Evolutionary conservation across 35 echinoderm and acorn worm species (phyloP).

Genomic region (Holothuria glaberrima): DNA sequence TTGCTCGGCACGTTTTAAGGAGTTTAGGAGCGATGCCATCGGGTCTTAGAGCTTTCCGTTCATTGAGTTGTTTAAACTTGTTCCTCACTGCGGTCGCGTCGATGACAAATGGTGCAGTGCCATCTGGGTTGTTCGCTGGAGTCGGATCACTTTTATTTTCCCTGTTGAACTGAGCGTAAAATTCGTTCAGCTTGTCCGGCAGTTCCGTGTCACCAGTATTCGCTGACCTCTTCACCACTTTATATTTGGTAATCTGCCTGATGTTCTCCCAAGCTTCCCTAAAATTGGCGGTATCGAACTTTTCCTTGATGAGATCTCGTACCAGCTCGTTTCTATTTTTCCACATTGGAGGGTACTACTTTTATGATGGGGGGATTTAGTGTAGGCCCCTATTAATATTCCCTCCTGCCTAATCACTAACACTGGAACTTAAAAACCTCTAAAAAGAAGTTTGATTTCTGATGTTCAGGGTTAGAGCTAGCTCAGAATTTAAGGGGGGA

Average conservation of each 20-base stretch:
- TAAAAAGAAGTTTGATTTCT: no score
- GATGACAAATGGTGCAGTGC: background rate
- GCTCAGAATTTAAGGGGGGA: no score
- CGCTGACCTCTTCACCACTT: background rate
- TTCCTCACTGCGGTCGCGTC: background rate
- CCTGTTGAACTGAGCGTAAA: constrained; percentile 2
- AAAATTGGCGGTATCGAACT: constrained; percentile 1
- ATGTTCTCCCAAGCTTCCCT: constrained; percentile 42
- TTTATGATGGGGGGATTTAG: no score
- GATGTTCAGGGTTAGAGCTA: no score
- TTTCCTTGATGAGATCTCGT: background rate
- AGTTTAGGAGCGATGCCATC: constrained; percentile 1
- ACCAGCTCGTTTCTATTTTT: background rate
- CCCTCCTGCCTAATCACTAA: no score
- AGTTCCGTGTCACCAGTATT: no score
- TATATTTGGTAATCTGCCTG: background rate
- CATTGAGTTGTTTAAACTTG: constrained; percentile 40
- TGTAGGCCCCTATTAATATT: no score
- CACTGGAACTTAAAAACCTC: no score
- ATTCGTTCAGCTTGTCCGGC: constrained; percentile 32
- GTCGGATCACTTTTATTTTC: background rate
- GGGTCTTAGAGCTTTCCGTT: background rate
- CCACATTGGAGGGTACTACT: no score
- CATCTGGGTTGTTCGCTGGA: background rate
- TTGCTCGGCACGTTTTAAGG: background rate